A percentile compares a stretch with the other conserved stretches of the same genome.
Evolutionary conservation across 2,888 invertebrate species (phyloP).

Genomic region (Diarsia rubi): DNA sequence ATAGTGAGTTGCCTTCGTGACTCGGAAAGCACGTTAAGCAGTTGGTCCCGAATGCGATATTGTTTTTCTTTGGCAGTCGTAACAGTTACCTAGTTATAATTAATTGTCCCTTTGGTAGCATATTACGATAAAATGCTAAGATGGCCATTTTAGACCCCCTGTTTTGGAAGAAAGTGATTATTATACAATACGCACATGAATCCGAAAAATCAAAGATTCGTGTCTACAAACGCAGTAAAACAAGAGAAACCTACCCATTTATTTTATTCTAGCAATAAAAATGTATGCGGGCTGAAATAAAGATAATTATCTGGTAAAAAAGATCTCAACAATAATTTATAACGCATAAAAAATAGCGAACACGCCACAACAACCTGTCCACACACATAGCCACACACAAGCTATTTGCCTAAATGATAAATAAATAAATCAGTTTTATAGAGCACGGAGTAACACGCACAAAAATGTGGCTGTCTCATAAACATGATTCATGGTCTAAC

Average conservation of each 20-base stretch:
- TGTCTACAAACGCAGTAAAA: too few species aligned
- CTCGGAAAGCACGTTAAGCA: too few species aligned
- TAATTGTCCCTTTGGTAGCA: too few species aligned
- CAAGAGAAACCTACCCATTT: neutral
- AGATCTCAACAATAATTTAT: conserved; percentile 11
- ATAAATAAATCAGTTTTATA: conserved; percentile 79
- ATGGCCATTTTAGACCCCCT: too few species aligned
- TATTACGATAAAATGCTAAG: too few species aligned
- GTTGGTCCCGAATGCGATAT: too few species aligned
- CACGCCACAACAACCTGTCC: conserved; percentile 11
- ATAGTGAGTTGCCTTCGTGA: too few species aligned
- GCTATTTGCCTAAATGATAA: conserved; percentile 68
- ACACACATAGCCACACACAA: conserved; percentile 49
- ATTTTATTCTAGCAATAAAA: neutral
- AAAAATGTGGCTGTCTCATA: conserved; percentile 84
- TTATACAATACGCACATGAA: too few species aligned
- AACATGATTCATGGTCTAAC: conserved; percentile 83
- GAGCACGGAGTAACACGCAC: conserved; percentile 74
- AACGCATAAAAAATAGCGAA: conserved; percentile 16
- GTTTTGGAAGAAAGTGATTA: too few species aligned
- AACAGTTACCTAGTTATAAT: too few species aligned
- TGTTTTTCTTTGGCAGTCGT: too few species aligned
- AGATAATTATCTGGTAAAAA: neutral
- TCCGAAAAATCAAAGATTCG: too few species aligned
- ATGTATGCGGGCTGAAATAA: neutral